Percentiles rank a stretch among this genome's conserved stretches.
Conservation (phyloP, 2,888 invertebrate genomes). For the Syrista parreyssii region DNA sequence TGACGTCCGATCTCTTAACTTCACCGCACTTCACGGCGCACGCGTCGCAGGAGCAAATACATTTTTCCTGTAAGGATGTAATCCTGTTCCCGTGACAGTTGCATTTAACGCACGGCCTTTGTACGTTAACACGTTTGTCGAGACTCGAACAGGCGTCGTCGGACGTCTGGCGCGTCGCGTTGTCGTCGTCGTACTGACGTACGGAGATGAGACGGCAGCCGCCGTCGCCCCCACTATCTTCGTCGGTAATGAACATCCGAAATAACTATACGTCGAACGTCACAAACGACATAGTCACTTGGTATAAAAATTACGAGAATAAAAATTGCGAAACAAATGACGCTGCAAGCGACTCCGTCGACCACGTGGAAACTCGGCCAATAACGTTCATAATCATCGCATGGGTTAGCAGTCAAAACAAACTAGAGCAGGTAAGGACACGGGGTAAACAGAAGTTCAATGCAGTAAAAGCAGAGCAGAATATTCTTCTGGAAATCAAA, state of each 20-base stretch:
- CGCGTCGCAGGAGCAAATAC: background rate
- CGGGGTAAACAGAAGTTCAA: background rate
- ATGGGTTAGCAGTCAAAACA: background rate
- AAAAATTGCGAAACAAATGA: background rate
- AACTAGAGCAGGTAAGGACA: background rate
- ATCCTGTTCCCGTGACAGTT: background rate
- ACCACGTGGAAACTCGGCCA: background rate
- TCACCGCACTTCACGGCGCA: background rate
- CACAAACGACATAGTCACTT: background rate
- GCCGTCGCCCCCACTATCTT: constrained; percentile 53
- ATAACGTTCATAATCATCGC: background rate
- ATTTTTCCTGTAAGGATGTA: background rate
- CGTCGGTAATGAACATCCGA: constrained; percentile 61
- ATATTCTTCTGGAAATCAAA: background rate
- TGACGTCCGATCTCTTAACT: background rate
- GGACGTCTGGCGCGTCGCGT: background rate
- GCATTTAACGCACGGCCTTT: background rate
- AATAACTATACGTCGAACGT: constrained; percentile 27
- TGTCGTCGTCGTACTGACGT: constrained; percentile 46
- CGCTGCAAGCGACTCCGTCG: background rate
- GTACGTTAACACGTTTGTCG: background rate
- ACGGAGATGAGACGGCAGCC: constrained; percentile 60
- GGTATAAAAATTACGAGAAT: background rate
- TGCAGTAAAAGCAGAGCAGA: background rate
- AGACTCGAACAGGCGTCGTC: background rate